Percentiles rank a stretch among this genome's conserved stretches.
Evolutionary conservation across 2,113 vertebrate species (phyloP).

Genomic region (Coryphaenoides rupestris): DNA sequence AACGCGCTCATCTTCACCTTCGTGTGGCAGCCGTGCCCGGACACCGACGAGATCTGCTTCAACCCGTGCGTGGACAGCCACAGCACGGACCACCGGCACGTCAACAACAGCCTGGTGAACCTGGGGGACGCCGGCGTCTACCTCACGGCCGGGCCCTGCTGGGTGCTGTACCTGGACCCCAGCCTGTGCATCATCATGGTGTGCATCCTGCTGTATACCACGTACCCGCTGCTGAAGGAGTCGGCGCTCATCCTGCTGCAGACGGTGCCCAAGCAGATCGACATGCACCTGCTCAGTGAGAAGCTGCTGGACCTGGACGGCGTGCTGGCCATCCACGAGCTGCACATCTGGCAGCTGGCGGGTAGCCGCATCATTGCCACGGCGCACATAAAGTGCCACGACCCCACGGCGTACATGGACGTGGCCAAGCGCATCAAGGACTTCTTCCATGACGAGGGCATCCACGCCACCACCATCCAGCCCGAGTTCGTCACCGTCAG

Average conservation of each 20-base stretch:
- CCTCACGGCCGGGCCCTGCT: slow-evolving; percentile 83
- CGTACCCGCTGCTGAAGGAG: slow-evolving; percentile 94
- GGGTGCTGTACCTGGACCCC: slow-evolving; percentile 96
- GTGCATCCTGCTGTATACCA: slow-evolving; percentile 92
- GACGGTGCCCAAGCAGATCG: slow-evolving; percentile 96
- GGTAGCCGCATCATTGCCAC: slow-evolving; percentile 98
- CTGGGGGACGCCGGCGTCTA: slow-evolving; percentile 9
- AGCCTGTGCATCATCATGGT: slow-evolving; percentile 94
- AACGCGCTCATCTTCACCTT: slow-evolving; percentile 88
- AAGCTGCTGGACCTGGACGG: slow-evolving; percentile 84
- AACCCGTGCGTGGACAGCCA: slow-evolving; percentile 81
- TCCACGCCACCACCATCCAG: slow-evolving; percentile 97
- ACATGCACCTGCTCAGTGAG: slow-evolving; percentile 85
- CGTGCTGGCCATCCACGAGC: slow-evolving; percentile 92
- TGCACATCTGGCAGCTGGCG: slow-evolving; percentile 97
- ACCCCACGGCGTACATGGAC: slow-evolving; percentile 94
- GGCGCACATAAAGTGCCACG: slow-evolving; percentile 96
- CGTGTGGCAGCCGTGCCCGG: slow-evolving; percentile 83
- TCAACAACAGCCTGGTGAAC: slow-evolving; percentile 73
- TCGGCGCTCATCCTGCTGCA: slow-evolving; percentile 97
- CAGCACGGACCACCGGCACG: slow-evolving; percentile 66
- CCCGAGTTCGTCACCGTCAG: slow-evolving; percentile 91
- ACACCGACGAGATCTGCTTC: slow-evolving; percentile 70
- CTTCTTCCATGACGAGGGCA: slow-evolving; percentile 95
- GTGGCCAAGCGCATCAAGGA: slow-evolving; percentile 96